Evolutionary conservation across 1,140 invertebrate species (phyloP).

Genomic region (Acyrthosiphon pisum): DNA sequence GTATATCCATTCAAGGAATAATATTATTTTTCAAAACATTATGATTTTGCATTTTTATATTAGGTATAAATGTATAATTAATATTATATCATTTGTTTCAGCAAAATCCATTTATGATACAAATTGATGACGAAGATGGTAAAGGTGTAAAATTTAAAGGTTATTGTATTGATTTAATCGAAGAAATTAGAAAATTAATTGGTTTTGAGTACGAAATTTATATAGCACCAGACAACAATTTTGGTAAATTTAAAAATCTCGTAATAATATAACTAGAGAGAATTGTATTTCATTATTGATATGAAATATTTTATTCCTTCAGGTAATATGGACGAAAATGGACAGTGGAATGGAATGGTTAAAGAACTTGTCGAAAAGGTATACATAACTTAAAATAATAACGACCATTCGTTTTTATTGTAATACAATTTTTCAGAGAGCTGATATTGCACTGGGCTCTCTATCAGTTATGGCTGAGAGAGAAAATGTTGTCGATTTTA

Average conservation of each 20-base stretch:
- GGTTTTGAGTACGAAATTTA: slow-evolving; percentile 90
- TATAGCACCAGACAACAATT: slow-evolving; percentile 78
- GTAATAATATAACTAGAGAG: neutral
- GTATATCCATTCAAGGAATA: neutral
- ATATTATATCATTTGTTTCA: slow-evolving; percentile 62
- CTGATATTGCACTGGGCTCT: slow-evolving; percentile 87
- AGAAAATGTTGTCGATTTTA: slow-evolving; percentile 94
- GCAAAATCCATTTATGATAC: slow-evolving; percentile 89
- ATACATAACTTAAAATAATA: slow-evolving; percentile 46
- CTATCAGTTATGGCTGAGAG: slow-evolving; percentile 93
- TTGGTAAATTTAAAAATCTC: slow-evolving; percentile 67
- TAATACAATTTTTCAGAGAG: slow-evolving; percentile 66
- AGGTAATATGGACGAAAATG: slow-evolving; percentile 78
- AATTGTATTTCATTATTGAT: neutral
- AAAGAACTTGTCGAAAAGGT: slow-evolving; percentile 88
- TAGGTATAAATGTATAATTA: no score
- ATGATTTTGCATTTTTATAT: neutral
- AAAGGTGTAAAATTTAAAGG: slow-evolving; percentile 73
- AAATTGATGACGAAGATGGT: slow-evolving; percentile 67
- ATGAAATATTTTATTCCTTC: neutral
- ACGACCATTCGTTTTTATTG: neutral
- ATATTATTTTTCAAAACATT: neutral
- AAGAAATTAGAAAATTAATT: slow-evolving; percentile 81
- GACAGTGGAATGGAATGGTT: slow-evolving; percentile 92
- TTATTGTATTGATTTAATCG: slow-evolving; percentile 92